Percentiles rank a stretch among this genome's conserved stretches.
Evolutionary conservation across 2,113 vertebrate genomes (phyloP).

Genomic region (Anser brachyrhynchus): DNA sequence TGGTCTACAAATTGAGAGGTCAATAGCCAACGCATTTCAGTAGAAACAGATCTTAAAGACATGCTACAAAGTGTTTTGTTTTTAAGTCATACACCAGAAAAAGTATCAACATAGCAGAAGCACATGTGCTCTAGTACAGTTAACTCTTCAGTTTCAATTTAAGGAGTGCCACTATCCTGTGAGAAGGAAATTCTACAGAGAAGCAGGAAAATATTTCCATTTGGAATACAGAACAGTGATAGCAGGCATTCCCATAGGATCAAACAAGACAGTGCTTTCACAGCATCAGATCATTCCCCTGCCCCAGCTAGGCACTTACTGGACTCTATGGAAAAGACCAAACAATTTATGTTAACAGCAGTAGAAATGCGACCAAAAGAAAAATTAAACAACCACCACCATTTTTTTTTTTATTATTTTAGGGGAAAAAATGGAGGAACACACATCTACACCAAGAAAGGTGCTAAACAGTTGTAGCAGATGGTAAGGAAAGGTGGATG

Average conservation of each 20-base stretch:
- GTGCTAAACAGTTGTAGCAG: slow-evolving; percentile 60
- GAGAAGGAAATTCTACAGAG: background rate
- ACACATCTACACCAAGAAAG: slow-evolving; percentile 41
- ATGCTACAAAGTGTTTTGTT: background rate
- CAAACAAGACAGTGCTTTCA: background rate
- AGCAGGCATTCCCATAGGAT: background rate
- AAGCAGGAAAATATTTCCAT: background rate
- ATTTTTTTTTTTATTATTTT: background rate
- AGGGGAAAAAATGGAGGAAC: slow-evolving; percentile 49
- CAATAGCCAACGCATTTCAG: background rate
- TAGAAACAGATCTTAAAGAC: background rate
- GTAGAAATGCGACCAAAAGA: slow-evolving; percentile 15
- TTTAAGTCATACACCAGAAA: background rate
- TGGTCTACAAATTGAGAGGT: background rate
- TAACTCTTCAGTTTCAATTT: background rate
- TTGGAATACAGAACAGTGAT: background rate
- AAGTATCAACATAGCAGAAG: background rate
- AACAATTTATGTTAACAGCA: slow-evolving; percentile 14
- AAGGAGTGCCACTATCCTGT: background rate
- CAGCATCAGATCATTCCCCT: background rate
- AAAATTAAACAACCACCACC: slow-evolving; percentile 58
- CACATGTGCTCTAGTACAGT: background rate
- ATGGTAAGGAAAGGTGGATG: slow-evolving; percentile 57
- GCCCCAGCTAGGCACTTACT: background rate
- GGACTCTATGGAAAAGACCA: background rate